Base-by-base conservation (phyloP, 2,888 invertebrate genomes). In the Trachelus iudaicus region DNA sequence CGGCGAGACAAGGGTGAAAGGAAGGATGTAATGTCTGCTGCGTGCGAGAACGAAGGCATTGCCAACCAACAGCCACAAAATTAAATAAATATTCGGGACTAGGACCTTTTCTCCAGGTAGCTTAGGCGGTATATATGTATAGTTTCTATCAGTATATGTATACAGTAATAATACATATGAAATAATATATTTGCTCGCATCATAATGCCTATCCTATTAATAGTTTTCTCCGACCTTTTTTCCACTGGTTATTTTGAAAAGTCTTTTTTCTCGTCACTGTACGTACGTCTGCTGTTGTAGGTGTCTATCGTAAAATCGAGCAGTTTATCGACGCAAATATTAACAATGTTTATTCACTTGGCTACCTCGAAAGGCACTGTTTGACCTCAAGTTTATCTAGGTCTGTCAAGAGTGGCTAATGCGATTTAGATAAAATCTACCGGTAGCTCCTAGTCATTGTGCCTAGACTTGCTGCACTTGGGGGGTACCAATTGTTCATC, bases 361-460 rank as follows among this genome's bases (percentile, higher is more conserved):
- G 74, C 71, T 34, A 34, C 71, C 71, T 33, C 71, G n/a, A 75
- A 56, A 56, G 75, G 35, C 69, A 35, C 56, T 69, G 75, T 77
- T 77, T 71, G 75, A 77, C 77, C 75, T 56, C 34, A 31, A 74
- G 73, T 35, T 34, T 77, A 37, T 71, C 73, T 40, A 31, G 71
- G 71, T 9, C 6, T 34, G 71, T 31, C 71, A n/a, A 34, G 31
- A 34, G 31, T 71, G 75, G 35, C 73, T 78, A 78, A 78, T 78
- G 78, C 78, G 78, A 78, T 78, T 78, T 76, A 76, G 78, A 78
- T 78, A 78, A 78, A 78, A 78, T 78, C 78, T 75, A 73, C 75
- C 15, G 74, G 74, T 35, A 34, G 34, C 78, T 73, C 75, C 34
- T 6, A 68, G 75, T 69, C 56, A 23, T 56, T 56, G 56, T 56